These are phyloP conservation scores for Lasioglossum villosulum DNA, from an alignment of 2,888 invertebrate genomes.

Conservation along the genomic window DNA sequence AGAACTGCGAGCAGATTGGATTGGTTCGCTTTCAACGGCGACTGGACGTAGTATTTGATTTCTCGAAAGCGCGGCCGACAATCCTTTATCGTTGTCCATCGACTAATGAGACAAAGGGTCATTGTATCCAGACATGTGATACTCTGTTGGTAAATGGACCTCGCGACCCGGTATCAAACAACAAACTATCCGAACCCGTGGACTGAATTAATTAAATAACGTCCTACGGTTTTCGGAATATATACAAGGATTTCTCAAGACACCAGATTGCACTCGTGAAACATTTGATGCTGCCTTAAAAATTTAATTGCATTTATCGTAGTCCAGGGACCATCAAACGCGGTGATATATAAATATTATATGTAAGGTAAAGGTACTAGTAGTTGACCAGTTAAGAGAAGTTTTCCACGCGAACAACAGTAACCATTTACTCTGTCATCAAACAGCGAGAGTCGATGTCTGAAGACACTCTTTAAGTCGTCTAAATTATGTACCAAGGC, in stretches of 20 bases:
- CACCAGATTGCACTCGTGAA: background rate
- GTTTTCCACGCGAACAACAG: too few relatives aligned
- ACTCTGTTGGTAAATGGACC: conserved; percentile 34
- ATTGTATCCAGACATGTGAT: conserved; percentile 10
- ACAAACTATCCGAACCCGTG: background rate
- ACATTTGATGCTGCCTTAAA: too few relatives aligned
- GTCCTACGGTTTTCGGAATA: background rate
- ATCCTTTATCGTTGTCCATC: conserved; percentile 57
- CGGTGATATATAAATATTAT: too few relatives aligned
- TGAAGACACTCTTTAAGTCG: too few relatives aligned
- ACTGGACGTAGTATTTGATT: conserved; percentile 58
- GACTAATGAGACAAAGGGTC: conserved; percentile 60
- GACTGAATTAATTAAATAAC: background rate
- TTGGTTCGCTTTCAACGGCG: conserved; percentile 37
- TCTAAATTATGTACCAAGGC: too few relatives aligned
- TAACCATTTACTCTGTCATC: too few relatives aligned
- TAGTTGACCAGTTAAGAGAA: too few relatives aligned
- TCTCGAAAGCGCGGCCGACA: conserved; percentile 45
- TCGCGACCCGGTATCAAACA: conserved; percentile 9
- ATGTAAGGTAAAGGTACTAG: too few relatives aligned
- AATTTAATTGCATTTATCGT: too few relatives aligned
- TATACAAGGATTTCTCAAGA: background rate
- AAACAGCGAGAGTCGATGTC: too few relatives aligned
- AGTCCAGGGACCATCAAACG: too few relatives aligned
- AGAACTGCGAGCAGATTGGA: conserved; percentile 22